Conservation (phyloP, 2,797 vertebrate genomes). For the Dallia pectoralis region DNA sequence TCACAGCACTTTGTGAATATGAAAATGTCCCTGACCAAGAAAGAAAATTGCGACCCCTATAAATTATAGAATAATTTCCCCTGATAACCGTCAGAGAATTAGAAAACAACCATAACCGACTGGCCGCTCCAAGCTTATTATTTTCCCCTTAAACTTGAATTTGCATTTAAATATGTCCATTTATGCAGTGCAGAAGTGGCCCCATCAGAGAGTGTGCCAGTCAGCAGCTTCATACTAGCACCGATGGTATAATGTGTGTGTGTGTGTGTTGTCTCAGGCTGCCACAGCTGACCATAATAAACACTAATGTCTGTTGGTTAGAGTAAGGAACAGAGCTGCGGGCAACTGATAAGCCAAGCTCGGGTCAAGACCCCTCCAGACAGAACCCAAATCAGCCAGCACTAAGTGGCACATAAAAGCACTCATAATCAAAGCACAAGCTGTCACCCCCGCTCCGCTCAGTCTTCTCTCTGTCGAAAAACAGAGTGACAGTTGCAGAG, state of each 20-base stretch:
- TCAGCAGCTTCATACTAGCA: neutral
- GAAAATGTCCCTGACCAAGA: neutral
- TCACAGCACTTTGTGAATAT: conserved; percentile 4
- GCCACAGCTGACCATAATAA: conserved; percentile 50
- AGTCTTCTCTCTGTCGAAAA: neutral
- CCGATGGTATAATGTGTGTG: conserved; percentile 5
- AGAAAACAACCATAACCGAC: neutral
- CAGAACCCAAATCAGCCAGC: conserved; percentile 39
- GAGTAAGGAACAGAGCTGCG: neutral
- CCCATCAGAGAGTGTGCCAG: conserved; percentile 43
- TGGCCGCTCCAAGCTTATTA: neutral
- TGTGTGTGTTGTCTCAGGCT: conserved; percentile 7
- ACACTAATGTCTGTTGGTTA: conserved; percentile 41
- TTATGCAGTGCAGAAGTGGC: conserved; percentile 19
- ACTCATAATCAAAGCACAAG: conserved; percentile 4
- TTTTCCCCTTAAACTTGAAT: neutral
- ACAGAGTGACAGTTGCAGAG: conserved; percentile 20
- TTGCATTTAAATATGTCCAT: conserved; percentile 32
- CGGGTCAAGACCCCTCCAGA: conserved; percentile 27
- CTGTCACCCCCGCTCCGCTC: conserved; percentile 2
- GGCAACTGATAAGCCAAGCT: conserved; percentile 12
- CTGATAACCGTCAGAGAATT: neutral
- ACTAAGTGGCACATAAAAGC: conserved; percentile 15
- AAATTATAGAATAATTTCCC: neutral
- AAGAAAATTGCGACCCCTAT: neutral